phyloP scores from a whole-genome alignment of 1,140 invertebrate species.

The Lordiphosa collinella region DNA sequence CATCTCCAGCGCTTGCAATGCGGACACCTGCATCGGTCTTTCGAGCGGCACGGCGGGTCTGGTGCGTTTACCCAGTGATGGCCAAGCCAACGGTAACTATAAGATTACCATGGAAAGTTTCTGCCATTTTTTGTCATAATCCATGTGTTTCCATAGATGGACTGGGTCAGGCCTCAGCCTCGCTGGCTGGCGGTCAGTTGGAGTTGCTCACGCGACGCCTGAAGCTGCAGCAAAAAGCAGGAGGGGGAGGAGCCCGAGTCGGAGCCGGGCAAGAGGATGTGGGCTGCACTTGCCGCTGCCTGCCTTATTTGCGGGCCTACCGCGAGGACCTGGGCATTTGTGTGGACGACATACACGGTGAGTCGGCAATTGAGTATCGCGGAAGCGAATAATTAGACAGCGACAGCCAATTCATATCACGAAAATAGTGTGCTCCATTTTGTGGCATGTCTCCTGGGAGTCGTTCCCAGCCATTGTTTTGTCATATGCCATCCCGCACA shows the following conservation, averaged over 20 bases:
- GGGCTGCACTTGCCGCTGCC: conserved; percentile 84
- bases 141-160: conserved; percentile 27
- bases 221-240: conserved; percentile 44
- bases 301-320: conserved; percentile 83
- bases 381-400: conserved; percentile 44
- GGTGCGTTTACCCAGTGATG: conserved; percentile 30
- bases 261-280: conserved; percentile 12
- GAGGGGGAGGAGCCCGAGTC: not conserved
- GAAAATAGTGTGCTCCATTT: conserved; percentile 52
- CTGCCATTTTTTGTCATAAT: conserved; percentile 42
- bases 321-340: conserved; percentile 86
- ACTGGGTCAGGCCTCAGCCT: conserved; percentile 45
- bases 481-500: conserved; percentile 37
- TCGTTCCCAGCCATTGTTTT: conserved; percentile 48
- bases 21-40: conserved; percentile 81
- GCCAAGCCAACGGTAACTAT: conserved; percentile 58
- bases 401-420: conserved; percentile 13
- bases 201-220: conserved; percentile 55
- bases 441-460: conserved; percentile 38
- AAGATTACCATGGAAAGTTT: conserved; percentile 49
- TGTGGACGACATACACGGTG: conserved; percentile 86
- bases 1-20: conserved; percentile 64
- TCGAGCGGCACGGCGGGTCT: conserved; percentile 81
- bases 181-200: conserved; percentile 46
- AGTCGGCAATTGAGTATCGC: conserved; percentile 49